These are phyloP conservation scores for Cotesia congregata DNA, from an alignment of 2,888 invertebrate species.

Conservation along the genomic window DNA sequence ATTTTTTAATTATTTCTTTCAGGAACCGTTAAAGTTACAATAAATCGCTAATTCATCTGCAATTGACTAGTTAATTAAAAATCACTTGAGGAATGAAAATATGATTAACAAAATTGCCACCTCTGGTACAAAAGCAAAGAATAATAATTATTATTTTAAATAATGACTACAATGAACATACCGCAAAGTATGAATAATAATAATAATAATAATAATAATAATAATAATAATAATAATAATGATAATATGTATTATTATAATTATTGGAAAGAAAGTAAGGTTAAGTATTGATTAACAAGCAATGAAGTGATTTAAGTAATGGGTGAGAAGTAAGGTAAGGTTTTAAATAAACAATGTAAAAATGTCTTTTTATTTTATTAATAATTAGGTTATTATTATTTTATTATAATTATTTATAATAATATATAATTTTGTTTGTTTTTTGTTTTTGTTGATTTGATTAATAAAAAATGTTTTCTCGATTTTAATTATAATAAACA, in stretches of 20 bases:
- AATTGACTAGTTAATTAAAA: not conserved
- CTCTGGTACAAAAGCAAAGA: conserved; percentile 30
- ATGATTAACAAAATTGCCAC: conserved; percentile 9
- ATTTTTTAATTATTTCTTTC: conserved; percentile 50
- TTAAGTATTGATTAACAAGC: conserved; percentile 16
- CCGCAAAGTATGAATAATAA: conserved; percentile 1
- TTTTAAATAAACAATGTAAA: not conserved
- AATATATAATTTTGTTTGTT: not conserved
- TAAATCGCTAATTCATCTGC: conserved; percentile 56
- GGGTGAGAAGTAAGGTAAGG: not conserved
- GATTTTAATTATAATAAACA: not conserved
- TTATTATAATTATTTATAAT: not conserved
- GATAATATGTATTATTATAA: conserved; percentile 49
- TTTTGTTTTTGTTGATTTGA: not conserved
- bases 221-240: conserved; percentile 14
- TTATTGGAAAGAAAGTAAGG: conserved; percentile 49
- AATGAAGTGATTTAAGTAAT: conserved; percentile 19
- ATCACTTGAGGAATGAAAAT: conserved; percentile 14
- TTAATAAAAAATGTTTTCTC: not conserved
- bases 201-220: conserved; percentile 47
- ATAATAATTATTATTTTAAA: conserved; percentile 25
- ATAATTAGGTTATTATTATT: not conserved
- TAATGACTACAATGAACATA: conserved; percentile 31
- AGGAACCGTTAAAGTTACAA: conserved; percentile 68
- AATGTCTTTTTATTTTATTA: not conserved